These are phyloP conservation scores for Burhinus oedicnemus DNA, from an alignment of 2,113 vertebrate species.

Conservation along the genomic window DNA sequence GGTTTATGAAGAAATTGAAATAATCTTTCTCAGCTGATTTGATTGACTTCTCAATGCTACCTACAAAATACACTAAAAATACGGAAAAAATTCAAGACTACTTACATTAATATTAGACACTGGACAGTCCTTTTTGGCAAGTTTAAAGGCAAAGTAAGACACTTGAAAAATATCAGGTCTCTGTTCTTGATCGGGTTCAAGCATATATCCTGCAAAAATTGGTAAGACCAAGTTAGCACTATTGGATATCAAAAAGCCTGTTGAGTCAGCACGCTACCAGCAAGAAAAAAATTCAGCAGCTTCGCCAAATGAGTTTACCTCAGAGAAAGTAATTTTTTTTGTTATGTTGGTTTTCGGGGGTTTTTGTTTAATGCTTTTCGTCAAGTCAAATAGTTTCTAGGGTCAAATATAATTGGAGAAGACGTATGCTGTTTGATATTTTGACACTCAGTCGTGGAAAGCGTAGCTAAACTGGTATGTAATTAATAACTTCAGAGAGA, in stretches of 20 bases:
- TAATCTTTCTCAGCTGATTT: background rate
- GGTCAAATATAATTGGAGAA: background rate
- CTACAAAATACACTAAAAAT: background rate
- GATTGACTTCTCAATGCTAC: background rate
- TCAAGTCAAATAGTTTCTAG: background rate
- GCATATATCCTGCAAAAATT: slow-evolving; percentile 89
- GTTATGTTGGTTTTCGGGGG: fast-evolving
- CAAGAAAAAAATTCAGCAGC: background rate
- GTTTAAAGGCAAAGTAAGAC: slow-evolving; percentile 93
- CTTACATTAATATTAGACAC: slow-evolving; percentile 96
- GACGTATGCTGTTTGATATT: background rate
- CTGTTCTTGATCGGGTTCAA: slow-evolving; percentile 92
- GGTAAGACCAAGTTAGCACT: background rate
- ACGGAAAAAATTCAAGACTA: background rate
- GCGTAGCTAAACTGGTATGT: background rate
- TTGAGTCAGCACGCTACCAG: background rate
- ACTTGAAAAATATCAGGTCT: slow-evolving; percentile 98
- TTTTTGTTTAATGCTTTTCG: background rate
- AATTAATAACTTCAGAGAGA: background rate
- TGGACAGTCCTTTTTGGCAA: slow-evolving; percentile 92
- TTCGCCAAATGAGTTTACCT: background rate
- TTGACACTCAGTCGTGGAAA: background rate
- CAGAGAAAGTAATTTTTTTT: background rate
- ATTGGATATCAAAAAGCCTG: background rate
- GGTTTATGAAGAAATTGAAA: fast-evolving